Evolutionary conservation across 2,797 vertebrate genomes (phyloP).

Genomic region (Labroides dimidiatus): DNA sequence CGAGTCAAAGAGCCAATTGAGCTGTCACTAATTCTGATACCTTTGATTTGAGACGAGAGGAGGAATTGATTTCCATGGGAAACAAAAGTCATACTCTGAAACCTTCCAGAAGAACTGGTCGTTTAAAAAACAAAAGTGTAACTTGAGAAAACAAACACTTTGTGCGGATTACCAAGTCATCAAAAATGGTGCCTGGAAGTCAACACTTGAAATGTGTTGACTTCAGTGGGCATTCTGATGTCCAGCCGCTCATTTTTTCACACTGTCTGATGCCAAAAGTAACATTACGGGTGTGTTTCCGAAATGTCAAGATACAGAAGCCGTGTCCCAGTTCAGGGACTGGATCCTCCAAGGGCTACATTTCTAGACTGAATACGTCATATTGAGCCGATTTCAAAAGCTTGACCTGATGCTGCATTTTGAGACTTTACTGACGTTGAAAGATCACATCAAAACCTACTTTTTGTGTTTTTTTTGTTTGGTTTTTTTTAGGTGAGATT

Average conservation of each 20-base stretch:
- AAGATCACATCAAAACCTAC: neutral
- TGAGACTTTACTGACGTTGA: neutral
- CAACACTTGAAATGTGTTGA: neutral
- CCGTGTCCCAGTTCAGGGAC: constrained; percentile 48
- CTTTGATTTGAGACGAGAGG: neutral
- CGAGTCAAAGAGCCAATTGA: neutral
- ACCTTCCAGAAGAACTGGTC: neutral
- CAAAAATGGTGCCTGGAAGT: constrained; percentile 2
- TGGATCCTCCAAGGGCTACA: constrained; percentile 48
- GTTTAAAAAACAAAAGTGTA: neutral
- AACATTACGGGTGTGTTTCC: constrained; percentile 58
- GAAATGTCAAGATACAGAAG: constrained; percentile 66
- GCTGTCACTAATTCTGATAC: neutral
- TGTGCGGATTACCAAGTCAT: no score
- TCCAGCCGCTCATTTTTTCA: constrained; percentile 33
- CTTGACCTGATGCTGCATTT: neutral
- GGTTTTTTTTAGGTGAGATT: no score
- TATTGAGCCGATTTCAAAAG: constrained; percentile 43
- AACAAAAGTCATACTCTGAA: neutral
- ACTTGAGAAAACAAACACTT: no score
- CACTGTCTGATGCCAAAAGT: constrained; percentile 48
- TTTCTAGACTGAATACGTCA: constrained; percentile 52
- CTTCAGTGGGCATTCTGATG: constrained; percentile 29
- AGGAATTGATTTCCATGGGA: neutral
- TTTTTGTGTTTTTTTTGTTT: constrained; percentile 8